Evolutionary conservation across 2,797 vertebrate genomes (phyloP).

Genomic region (Chanos chanos): DNA sequence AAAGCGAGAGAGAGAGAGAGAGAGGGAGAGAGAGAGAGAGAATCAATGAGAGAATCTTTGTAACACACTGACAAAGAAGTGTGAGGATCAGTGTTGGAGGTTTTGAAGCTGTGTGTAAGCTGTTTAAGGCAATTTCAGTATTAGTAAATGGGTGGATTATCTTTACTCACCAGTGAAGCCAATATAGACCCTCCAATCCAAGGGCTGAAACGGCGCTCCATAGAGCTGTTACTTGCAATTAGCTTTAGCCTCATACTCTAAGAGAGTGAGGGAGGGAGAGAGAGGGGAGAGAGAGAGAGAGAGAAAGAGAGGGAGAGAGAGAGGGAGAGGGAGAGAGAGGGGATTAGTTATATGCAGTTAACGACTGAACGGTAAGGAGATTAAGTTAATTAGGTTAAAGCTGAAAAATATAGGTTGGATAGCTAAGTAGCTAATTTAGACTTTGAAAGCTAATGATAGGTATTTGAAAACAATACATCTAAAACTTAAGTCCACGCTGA

Average conservation of each 20-base stretch:
- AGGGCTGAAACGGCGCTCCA: constrained; percentile 75
- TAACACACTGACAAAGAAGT: too few species aligned
- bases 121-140: neutral
- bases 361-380: neutral
- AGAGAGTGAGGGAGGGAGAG: neutral
- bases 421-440: too few species aligned
- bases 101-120: neutral
- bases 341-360: neutral
- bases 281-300: neutral
- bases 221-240: constrained; percentile 74
- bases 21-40: neutral
- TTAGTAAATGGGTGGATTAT: neutral
- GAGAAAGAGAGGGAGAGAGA: constrained; percentile 41
- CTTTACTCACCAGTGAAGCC: constrained; percentile 67
- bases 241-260: constrained; percentile 77
- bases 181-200: constrained; percentile 77
- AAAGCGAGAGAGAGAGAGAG: neutral
- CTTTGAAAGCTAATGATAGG: too few species aligned
- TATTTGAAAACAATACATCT: too few species aligned
- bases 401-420: too few species aligned
- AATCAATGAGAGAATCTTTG: neutral
- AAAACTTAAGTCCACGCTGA: too few species aligned
- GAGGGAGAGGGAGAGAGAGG: constrained; percentile 14
- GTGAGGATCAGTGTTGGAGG: neutral
- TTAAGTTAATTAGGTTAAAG: too few species aligned